phyloP scores from a whole-genome alignment of 2,797 vertebrate species.

The Avahi laniger region DNA sequence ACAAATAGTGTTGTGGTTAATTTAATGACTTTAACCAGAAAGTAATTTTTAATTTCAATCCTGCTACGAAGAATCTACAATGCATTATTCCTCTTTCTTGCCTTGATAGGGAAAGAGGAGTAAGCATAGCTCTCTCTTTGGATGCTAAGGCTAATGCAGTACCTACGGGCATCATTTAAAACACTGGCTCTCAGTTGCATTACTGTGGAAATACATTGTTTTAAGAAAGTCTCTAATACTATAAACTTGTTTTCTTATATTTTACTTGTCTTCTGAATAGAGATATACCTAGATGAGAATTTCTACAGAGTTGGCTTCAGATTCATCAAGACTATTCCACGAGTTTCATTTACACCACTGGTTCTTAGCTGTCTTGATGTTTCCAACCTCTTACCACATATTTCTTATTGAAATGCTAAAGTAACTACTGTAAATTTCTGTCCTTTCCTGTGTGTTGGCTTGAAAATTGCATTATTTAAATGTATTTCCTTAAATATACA shows the following conservation, averaged over 20 bases:
- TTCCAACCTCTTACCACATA: neutral
- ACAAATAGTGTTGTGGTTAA: neutral
- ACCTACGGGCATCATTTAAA: neutral
- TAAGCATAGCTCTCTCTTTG: neutral
- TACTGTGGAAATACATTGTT: neutral
- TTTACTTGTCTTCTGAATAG: neutral
- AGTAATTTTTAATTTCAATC: neutral
- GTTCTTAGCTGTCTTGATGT: neutral
- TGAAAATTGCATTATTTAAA: conserved; percentile 50
- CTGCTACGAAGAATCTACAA: neutral
- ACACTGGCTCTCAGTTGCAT: neutral
- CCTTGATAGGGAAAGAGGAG: neutral
- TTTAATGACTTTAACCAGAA: conserved; percentile 14
- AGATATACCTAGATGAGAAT: neutral
- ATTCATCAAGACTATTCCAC: neutral
- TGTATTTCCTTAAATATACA: neutral
- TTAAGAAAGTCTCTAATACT: neutral
- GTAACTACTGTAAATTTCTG: neutral
- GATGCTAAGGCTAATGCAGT: neutral
- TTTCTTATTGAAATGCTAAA: conserved; percentile 23
- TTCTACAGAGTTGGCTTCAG: neutral
- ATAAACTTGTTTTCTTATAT: neutral
- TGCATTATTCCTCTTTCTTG: neutral
- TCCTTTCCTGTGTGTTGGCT: conserved; percentile 4
- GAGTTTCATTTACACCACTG: neutral